Evolutionary conservation across 1,140 invertebrate species (phyloP).

Genomic region (Aphelinus certus): DNA sequence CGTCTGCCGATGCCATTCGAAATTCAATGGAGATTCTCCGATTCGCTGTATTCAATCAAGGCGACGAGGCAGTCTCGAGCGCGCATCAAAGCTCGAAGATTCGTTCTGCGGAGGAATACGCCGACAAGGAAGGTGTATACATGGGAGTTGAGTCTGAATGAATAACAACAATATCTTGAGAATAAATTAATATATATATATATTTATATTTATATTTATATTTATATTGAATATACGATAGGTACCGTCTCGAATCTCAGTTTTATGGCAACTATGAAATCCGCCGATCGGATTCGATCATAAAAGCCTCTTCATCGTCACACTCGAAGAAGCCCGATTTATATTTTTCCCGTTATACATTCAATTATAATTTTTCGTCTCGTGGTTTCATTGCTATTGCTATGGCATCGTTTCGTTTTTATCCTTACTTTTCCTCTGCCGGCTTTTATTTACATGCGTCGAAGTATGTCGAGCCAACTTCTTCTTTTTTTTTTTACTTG

Average conservation of each 20-base stretch:
- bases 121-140: background rate
- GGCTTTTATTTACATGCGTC: constrained; percentile 53
- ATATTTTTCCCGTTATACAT: constrained; percentile 34
- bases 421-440: constrained; percentile 15
- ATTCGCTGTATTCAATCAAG: too few species aligned
- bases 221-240: constrained; percentile 66
- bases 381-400: constrained; percentile 27
- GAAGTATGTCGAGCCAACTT: constrained; percentile 46
- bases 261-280: constrained; percentile 56
- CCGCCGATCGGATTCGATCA: constrained; percentile 36
- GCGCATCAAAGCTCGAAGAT: background rate
- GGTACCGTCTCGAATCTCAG: constrained; percentile 60
- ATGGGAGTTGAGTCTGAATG: background rate
- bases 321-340: constrained; percentile 33
- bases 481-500: constrained; percentile 3
- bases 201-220: constrained; percentile 54
- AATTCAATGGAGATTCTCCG: background rate
- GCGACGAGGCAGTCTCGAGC: too few species aligned
- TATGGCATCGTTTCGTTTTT: constrained; percentile 37
- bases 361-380: constrained; percentile 32
- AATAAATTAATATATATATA: constrained; percentile 67
- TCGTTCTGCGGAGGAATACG: background rate
- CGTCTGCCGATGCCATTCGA: background rate
- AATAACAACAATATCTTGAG: constrained; percentile 52
- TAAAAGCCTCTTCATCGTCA: constrained; percentile 40